phyloP scores from a whole-genome alignment of 1,140 invertebrate genomes.

The Aleiodes sp. region DNA sequence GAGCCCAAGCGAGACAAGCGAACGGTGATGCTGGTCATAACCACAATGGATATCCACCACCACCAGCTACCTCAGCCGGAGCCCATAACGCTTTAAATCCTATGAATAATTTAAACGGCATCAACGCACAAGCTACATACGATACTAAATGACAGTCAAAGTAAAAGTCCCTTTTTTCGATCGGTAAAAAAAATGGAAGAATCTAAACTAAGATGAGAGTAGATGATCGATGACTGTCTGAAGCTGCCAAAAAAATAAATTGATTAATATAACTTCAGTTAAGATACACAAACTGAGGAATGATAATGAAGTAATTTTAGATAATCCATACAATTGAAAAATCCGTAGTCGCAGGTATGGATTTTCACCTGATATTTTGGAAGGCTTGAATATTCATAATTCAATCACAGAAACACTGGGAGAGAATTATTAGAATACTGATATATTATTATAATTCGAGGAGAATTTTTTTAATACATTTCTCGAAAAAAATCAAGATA shows the following conservation, averaged over 20 bases:
- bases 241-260: slow-evolving; percentile 16
- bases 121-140: slow-evolving; percentile 60
- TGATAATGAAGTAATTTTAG: no score
- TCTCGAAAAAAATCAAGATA: no score
- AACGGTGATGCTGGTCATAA: slow-evolving; percentile 59
- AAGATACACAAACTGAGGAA: not conserved
- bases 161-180: slow-evolving; percentile 42
- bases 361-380: no score
- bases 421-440: no score
- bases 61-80: slow-evolving; percentile 51
- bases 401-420: no score
- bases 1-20: slow-evolving; percentile 50
- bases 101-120: slow-evolving; percentile 64
- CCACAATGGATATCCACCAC: slow-evolving; percentile 63
- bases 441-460: no score
- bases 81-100: slow-evolving; percentile 57
- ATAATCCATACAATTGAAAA: no score
- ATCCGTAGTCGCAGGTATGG: no score
- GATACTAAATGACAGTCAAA: slow-evolving; percentile 65
- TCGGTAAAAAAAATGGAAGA: slow-evolving; percentile 6
- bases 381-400: no score
- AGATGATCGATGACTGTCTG: no score
- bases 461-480: no score
- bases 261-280: not conserved
- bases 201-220: no score